Base-by-base conservation (phyloP, 2,888 invertebrate species). In the Melanargia galathea region DNA sequence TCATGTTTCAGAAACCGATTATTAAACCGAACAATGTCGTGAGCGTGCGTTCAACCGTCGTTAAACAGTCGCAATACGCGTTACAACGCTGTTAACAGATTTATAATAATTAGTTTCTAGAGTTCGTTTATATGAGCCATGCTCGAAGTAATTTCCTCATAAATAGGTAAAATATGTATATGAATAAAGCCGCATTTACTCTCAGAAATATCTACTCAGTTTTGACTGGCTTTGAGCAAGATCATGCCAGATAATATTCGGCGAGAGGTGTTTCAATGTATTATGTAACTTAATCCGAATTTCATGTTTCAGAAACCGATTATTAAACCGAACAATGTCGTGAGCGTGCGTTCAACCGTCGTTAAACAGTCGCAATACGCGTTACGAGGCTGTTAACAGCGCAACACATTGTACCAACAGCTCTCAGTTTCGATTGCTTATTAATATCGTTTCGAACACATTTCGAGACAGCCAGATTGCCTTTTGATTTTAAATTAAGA, bases 1-100 rank as follows among this genome's bases (percentile, higher is more conserved):
- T 24, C 48, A 24, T 48, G 48, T 48, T 48, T 1, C 48, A 24
- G n/a, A 48, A 48, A 48, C 24, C 48, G 48, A 48, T 46, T 48
- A 48, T 24, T 48, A n/a, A 6, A 48, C 48, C n/a, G 24, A 48
- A 48, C 24, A 13, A n/a, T 48, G 24, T 24, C 24, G 6, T 24
- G 7, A 48, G 48, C 48, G n/a, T 46, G 24, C 43, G 43, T 46
- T 46, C 3, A 46, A 46, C 2, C 46, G 4, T n/a, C 35, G 2
- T 3, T 38, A 13, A 38, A 13, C 35, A 13, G 35, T 11, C 3
- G n/a, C 35, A 24, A 48, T 48, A 26, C 24, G 13, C 48, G 24
- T 24, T 48, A 5, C 0, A 26, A n/a, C 13, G 48, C 6, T 24
- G 24, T 26, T 13, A 24, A 48, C 13, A 22, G 13, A n/a, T n/a